Evolutionary conservation across 1,140 invertebrate genomes (phyloP).

Genomic region (Bombus waltoni): DNA sequence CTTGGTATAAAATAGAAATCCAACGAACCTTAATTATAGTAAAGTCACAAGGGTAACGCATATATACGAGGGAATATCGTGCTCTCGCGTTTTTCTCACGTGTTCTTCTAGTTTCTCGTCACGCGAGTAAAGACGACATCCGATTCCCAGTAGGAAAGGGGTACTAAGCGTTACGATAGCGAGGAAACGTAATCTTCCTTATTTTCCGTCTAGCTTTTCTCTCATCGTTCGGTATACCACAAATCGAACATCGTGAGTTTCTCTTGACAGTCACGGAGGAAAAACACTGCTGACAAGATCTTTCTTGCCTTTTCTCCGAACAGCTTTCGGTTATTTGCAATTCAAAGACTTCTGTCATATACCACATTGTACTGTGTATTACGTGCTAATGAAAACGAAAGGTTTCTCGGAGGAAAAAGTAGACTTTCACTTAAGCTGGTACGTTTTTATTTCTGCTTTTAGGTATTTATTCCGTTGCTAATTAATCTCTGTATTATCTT

Average conservation of each 20-base stretch:
- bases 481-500: not conserved
- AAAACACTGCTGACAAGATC: slow-evolving; percentile 5
- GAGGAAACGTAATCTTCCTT: slow-evolving; percentile 25
- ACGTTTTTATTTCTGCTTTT: not conserved
- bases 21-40: slow-evolving; percentile 12
- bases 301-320: slow-evolving; percentile 6
- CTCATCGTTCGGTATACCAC: not conserved
- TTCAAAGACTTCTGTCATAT: slow-evolving; percentile 29
- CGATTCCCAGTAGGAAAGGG: slow-evolving; percentile 60
- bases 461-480: not conserved
- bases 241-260: slow-evolving; percentile 9
- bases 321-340: slow-evolving; percentile 29
- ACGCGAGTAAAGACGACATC: slow-evolving; percentile 63
- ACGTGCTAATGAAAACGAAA: slow-evolving; percentile 35
- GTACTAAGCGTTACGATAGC: slow-evolving; percentile 26
- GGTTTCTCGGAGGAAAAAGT: slow-evolving; percentile 28
- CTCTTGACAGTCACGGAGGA: not conserved
- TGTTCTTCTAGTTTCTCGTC: slow-evolving; percentile 54
- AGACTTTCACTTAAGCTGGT: slow-evolving; percentile 26
- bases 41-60: slow-evolving; percentile 22
- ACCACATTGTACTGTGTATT: not conserved
- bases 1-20: not conserved
- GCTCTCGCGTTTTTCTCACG: slow-evolving; percentile 64
- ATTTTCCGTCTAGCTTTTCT: slow-evolving; percentile 48
- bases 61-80: slow-evolving; percentile 55